These are phyloP conservation scores for Eubasilissa splendida DNA, from an alignment of 2,888 invertebrate genomes.

Conservation along the genomic window DNA sequence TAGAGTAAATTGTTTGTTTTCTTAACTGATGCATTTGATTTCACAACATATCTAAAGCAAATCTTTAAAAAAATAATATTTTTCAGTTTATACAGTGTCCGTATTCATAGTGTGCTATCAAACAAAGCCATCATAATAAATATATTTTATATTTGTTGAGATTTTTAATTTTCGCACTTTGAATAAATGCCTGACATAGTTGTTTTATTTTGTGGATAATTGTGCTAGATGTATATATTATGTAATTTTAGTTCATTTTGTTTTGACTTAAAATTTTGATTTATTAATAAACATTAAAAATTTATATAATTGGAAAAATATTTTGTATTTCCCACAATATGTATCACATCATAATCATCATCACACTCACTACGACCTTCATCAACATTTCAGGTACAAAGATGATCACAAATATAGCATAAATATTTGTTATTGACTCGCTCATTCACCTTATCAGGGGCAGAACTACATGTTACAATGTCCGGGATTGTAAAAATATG, in stretches of 20 bases:
- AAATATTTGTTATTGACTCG: no score
- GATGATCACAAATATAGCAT: no score
- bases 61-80: slow-evolving; percentile 37
- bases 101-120: slow-evolving; percentile 54
- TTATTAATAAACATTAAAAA: slow-evolving; percentile 59
- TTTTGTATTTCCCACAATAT: slow-evolving; percentile 22
- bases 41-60: slow-evolving; percentile 6
- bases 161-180: slow-evolving; percentile 56
- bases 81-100: slow-evolving; percentile 48
- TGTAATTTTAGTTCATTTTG: slow-evolving; percentile 59
- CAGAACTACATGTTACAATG: no score
- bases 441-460: no score
- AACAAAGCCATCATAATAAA: slow-evolving; percentile 44
- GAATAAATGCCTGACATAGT: slow-evolving; percentile 57
- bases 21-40: slow-evolving; percentile 8
- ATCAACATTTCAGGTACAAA: no score
- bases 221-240: slow-evolving; percentile 59
- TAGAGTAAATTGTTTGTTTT: background rate
- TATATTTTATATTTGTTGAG: slow-evolving; percentile 51
- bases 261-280: slow-evolving; percentile 58
- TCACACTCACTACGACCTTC: no score
- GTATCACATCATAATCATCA: background rate
- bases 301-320: slow-evolving; percentile 55
- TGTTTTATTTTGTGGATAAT: slow-evolving; percentile 59
- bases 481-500: no score